Conservation (phyloP, 2,797 vertebrate genomes). For the Brachyrhaphis roseni region DNA sequence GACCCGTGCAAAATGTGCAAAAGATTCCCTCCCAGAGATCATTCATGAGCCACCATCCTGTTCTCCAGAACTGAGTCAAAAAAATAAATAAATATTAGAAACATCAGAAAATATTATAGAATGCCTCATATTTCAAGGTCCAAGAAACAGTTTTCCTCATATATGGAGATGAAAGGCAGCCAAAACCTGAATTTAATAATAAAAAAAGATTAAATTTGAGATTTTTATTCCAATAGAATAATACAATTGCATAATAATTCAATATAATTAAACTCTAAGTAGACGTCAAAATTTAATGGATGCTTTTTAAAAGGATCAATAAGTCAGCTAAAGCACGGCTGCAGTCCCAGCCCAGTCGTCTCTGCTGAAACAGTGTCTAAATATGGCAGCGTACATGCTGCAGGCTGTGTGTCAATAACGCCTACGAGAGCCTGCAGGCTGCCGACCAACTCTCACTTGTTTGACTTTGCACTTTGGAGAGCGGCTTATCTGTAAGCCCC, state of each 20-base stretch:
- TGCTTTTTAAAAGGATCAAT: not conserved
- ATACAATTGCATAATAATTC: not conserved
- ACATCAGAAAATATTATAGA: not conserved
- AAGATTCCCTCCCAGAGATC: too few species aligned
- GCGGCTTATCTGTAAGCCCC: constrained; percentile 70
- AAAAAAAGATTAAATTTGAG: not conserved
- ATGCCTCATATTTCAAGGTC: not conserved
- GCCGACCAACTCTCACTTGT: constrained; percentile 65
- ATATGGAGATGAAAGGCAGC: not conserved
- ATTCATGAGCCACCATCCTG: not conserved
- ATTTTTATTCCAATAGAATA: not conserved
- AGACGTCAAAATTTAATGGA: not conserved
- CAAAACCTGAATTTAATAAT: not conserved
- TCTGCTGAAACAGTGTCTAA: constrained; percentile 47
- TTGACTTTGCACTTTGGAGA: constrained; percentile 65
- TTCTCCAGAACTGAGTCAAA: not conserved
- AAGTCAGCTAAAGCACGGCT: constrained; percentile 13
- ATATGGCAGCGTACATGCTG: constrained; percentile 26
- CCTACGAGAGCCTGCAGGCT: constrained; percentile 55
- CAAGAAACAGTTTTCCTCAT: not conserved
- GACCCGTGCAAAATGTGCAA: too few species aligned
- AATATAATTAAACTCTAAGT: not conserved
- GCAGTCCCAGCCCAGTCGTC: constrained; percentile 11
- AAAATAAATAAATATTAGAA: not conserved
- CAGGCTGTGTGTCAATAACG: constrained; percentile 54